Conservation (phyloP, 2,797 vertebrate genomes). For the Acanthurus lineatus region DNA sequence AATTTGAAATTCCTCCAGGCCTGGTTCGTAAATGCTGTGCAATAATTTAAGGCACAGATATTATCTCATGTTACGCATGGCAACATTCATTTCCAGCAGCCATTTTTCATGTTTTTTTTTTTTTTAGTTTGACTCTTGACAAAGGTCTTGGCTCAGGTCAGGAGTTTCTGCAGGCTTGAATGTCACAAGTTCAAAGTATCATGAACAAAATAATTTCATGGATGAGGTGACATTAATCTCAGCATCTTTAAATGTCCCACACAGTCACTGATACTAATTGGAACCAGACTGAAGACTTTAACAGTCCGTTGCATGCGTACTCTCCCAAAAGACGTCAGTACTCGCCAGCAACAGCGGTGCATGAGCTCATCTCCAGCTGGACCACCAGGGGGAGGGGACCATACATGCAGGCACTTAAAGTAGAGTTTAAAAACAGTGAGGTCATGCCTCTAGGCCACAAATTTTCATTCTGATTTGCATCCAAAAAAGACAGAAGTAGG, state of each 20-base stretch:
- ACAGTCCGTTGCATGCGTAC: slow-evolving; percentile 20
- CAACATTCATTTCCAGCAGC: background rate
- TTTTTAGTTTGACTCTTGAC: slow-evolving; percentile 8
- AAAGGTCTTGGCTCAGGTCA: slow-evolving; percentile 25
- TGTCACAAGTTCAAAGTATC: slow-evolving; percentile 22
- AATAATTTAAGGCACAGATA: slow-evolving; percentile 18
- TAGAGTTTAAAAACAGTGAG: slow-evolving; percentile 54
- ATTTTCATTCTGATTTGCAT: slow-evolving; percentile 24
- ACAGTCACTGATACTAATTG: slow-evolving; percentile 21
- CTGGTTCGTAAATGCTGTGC: slow-evolving; percentile 11
- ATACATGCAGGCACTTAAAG: background rate
- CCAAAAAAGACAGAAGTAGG: slow-evolving; percentile 7
- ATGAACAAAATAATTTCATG: background rate
- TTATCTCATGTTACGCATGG: background rate
- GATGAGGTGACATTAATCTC: slow-evolving; percentile 19
- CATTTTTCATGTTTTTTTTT: background rate
- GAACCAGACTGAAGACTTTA: slow-evolving; percentile 28
- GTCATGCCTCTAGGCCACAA: slow-evolving; percentile 43
- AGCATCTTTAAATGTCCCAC: slow-evolving; percentile 7
- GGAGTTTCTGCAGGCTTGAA: slow-evolving; percentile 20
- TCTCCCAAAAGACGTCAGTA: slow-evolving; percentile 40
- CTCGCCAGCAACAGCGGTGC: slow-evolving; percentile 33
- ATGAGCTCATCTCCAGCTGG: slow-evolving; percentile 76
- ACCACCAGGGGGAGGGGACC: slow-evolving; percentile 9
- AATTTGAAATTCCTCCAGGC: slow-evolving; percentile 31